Evolutionary conservation across 2,797 vertebrate species (phyloP), one percentile per base, ranked within the genome.

Genomic region (Poeciliopsis presidionis): DNA sequence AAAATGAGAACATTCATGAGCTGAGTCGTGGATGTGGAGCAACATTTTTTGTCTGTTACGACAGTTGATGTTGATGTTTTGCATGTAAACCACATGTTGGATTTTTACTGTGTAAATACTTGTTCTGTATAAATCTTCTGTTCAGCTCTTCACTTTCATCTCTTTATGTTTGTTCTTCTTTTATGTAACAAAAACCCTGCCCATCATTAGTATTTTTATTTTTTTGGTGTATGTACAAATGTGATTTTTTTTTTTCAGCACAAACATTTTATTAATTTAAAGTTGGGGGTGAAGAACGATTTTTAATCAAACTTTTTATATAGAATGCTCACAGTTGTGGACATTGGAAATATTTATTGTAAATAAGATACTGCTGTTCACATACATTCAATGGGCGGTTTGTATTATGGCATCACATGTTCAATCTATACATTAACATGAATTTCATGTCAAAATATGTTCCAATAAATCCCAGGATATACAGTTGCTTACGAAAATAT

Each of bases 51-150:
- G 53, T 85, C 69, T 81, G 36, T 88, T 79, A 53, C 1, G 1
- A 81, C 73, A 72, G 67, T 80, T 73, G 7, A 41, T 79, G 73
- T 85, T 49, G 25, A 75, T 78, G 59, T 73, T 63, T 61, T 77
- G 81, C 78, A 83, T 87, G 36, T 82, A n/a, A 80, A 81, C 74
- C 78, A 86, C 77, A 22, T 51, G 30, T 73, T 90, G 85, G 45
- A 79, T 28, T 90, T 91, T 80, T 79, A 84, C 49, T 76, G 9
- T 91, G 87, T 91, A 89, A 86, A 93, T 92, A 89, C 49, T 57
- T 77, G 12, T 45, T 47, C 77, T 87, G 84, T 92, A 88, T 81
- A 86, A 87, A 88, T 33, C 25, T 77, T 43, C 70, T 72, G 76
- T 79, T 81, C 2, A 77, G 77, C 72, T 75, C 16, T 81, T 25